Evolutionary conservation across 1,140 invertebrate genomes (phyloP), one percentile per base, ranked within the genome.

Genomic region (Drosophila auraria): DNA sequence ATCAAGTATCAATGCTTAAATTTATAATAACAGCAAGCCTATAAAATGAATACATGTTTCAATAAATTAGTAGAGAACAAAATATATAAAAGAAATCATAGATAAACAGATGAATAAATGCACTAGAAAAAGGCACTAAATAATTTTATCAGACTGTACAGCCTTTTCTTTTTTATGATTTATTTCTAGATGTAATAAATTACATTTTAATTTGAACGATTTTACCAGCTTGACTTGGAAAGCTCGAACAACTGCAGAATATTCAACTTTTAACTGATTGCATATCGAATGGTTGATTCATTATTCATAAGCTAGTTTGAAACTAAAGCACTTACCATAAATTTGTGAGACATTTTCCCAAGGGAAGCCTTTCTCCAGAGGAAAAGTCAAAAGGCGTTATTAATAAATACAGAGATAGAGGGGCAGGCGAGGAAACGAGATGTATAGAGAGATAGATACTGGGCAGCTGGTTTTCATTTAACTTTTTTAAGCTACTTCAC

Each of bases 401-500:
- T 87, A 86, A 83, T 87, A 83, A 83, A 81, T 81, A 74, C 70
- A 27, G 27, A 36, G 66, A 12, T n/a, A 56, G 40, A 23, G 40
- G 51, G 23, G 15, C n/a, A 36, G 44, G 44, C 45, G 50, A 27
- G 36, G 23, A 40, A n/a, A 20, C 11, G 51, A 57, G 58, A 47
- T 36, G 45, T 40, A 45, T 36, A 17, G 51, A n/a, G 36, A 33
- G 23, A 57, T n/a, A 63, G 60, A 60, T 36, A 63, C 49, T 53
- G 17, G 33, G 61, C 72, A 83, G 71, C 76, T 87, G 80, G 69
- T 70, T 87, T 84, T 87, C 78, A 87, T 87, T 82, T 71, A 78
- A 78, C 75, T 78, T 78, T 87, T 89, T 87, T 83, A 78, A 83
- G 78, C 84, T 89, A 81, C 80, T 89, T 87, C 70, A 59, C 65